A percentile compares a stretch with the other conserved stretches of the same genome.
These are phyloP conservation scores for Phyllotreta striolata DNA, from an alignment of 2,888 invertebrate species.

Conservation along the genomic window DNA sequence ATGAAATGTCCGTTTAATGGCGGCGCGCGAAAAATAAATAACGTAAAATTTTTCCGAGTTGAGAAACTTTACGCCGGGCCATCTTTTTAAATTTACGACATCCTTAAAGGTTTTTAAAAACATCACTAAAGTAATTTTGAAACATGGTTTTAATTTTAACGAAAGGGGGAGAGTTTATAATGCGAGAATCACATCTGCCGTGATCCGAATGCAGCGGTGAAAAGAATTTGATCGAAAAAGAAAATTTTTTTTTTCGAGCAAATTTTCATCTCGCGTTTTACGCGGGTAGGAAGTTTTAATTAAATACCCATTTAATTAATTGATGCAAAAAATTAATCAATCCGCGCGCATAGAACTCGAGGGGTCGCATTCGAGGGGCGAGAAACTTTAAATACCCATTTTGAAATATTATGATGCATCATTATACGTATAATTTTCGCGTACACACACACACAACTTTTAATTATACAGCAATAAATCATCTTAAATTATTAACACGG, in stretches of 20 bases:
- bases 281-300: constrained; percentile 49
- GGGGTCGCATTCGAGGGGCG: too few species aligned
- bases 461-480: constrained; percentile 52
- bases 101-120: constrained; percentile 60
- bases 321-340: too few species aligned
- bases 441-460: constrained; percentile 49
- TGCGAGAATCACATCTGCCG: constrained; percentile 50
- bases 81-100: constrained; percentile 62
- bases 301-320: too few species aligned
- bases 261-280: too few species aligned
- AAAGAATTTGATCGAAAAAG: too few species aligned
- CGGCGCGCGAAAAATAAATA: constrained; percentile 43
- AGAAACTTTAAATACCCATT: constrained; percentile 47
- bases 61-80: constrained; percentile 57
- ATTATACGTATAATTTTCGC: constrained; percentile 52
- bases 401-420: constrained; percentile 54
- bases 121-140: constrained; percentile 61
- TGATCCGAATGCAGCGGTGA: too few species aligned
- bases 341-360: too few species aligned
- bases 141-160: constrained; percentile 62
- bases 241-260: too few species aligned
- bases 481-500: constrained; percentile 44
- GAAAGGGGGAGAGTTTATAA: constrained; percentile 48
- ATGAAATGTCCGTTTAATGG: constrained; percentile 33
- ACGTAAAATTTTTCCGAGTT: constrained; percentile 54